Conservation (phyloP, 2,797 vertebrate species). For the Artibeus lituratus region DNA sequence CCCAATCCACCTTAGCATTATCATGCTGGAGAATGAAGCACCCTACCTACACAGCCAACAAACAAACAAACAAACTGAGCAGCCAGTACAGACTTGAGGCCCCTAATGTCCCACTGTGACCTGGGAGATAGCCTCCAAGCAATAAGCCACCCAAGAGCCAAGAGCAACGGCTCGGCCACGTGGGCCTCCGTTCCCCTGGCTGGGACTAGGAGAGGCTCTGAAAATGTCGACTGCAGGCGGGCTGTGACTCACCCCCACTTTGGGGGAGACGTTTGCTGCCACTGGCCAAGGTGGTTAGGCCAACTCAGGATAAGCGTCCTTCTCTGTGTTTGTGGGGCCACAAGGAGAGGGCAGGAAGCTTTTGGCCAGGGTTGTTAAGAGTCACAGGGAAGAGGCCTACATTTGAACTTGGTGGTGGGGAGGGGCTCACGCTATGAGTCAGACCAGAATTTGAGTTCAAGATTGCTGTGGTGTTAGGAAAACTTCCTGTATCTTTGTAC, state of each 20-base stretch:
- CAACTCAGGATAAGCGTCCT: neutral
- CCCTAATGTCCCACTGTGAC: neutral
- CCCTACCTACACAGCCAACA: slow-evolving; percentile 90
- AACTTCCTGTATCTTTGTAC: neutral
- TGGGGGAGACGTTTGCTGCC: neutral
- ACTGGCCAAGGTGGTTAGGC: neutral
- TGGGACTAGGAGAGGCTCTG: neutral
- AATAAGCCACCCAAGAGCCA: neutral
- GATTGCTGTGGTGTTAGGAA: neutral
- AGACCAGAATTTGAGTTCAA: neutral
- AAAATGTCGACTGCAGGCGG: neutral
- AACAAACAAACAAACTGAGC: neutral
- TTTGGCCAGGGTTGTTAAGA: neutral
- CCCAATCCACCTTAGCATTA: slow-evolving; percentile 89
- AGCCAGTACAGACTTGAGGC: neutral
- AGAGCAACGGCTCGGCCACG: neutral
- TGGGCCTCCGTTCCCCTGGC: neutral
- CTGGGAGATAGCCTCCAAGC: neutral
- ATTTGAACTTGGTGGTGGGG: neutral
- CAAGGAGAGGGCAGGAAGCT: neutral
- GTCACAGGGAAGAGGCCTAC: neutral
- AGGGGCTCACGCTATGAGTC: neutral
- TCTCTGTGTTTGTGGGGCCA: neutral
- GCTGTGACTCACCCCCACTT: slow-evolving; percentile 25
- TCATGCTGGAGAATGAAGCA: slow-evolving; percentile 92